Percentiles rank a stretch among this genome's conserved stretches.
Evolutionary conservation across 2,888 invertebrate species (phyloP).

Genomic region (Oscheius sp.): DNA sequence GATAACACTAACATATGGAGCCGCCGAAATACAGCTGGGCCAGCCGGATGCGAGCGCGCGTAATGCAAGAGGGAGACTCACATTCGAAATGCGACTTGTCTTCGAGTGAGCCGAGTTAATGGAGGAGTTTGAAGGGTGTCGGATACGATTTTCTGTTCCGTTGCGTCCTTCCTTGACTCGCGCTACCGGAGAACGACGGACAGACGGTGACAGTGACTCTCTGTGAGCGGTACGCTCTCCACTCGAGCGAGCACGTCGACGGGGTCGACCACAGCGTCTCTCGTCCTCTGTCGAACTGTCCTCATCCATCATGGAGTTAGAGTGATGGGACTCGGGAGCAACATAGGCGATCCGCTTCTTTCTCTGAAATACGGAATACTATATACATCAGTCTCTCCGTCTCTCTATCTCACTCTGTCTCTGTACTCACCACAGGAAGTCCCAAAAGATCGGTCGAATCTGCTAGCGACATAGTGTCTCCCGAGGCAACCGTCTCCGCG

Average conservation of each 20-base stretch:
- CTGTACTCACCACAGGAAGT: slow-evolving; percentile 41
- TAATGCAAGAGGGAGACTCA: slow-evolving; percentile 1
- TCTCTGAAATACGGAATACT: slow-evolving; percentile 46
- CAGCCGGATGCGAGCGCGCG: slow-evolving; percentile 13
- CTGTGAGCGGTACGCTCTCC: slow-evolving; percentile 31
- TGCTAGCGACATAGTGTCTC: slow-evolving; percentile 65
- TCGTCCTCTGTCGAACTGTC: slow-evolving; percentile 61
- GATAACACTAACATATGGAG: slow-evolving; percentile 20
- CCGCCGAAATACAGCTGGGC: slow-evolving; percentile 29
- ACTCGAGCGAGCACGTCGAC: slow-evolving; percentile 26
- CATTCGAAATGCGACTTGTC: slow-evolving; percentile 15
- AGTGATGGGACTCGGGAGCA: slow-evolving; percentile 73
- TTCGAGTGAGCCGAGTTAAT: slow-evolving; percentile 26
- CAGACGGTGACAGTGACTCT: slow-evolving; percentile 64
- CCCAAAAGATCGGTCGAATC: slow-evolving; percentile 67
- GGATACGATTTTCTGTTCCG: slow-evolving; percentile 34
- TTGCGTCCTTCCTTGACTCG: slow-evolving; percentile 64
- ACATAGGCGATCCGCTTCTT: slow-evolving; percentile 73
- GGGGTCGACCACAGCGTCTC: slow-evolving; percentile 15
- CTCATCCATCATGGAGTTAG: slow-evolving; percentile 71
- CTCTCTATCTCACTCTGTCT: neutral
- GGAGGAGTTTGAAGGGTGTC: slow-evolving; percentile 28
- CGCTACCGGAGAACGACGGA: slow-evolving; percentile 68
- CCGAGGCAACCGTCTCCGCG: slow-evolving; percentile 60
- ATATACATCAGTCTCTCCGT: neutral